Conservation (phyloP, 2,888 invertebrate species). For the Amaurobius ferox region DNA sequence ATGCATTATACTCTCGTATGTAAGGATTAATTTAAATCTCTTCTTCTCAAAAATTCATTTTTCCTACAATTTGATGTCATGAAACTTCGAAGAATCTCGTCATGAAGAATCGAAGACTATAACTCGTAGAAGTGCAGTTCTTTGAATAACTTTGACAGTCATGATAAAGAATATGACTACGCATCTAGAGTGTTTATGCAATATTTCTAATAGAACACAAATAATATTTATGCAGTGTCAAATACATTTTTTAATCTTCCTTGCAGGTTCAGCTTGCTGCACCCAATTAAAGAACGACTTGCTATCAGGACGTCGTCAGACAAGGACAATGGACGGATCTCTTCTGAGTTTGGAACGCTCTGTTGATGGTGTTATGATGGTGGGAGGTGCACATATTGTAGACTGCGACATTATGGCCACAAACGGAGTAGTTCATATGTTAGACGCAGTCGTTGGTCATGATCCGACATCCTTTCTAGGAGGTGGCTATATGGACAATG, state of each 20-base stretch:
- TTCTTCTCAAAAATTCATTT: no score
- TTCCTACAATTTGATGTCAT: no score
- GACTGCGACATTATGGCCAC: slow-evolving; percentile 77
- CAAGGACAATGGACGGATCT: slow-evolving; percentile 77
- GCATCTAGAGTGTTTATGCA: no score
- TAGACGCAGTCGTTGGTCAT: slow-evolving; percentile 75
- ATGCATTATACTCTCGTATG: no score
- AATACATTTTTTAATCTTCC: neutral
- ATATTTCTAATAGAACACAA: no score
- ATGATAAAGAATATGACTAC: no score
- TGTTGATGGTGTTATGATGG: slow-evolving; percentile 75
- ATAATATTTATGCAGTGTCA: no score
- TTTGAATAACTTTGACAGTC: no score
- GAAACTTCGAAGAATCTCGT: no score
- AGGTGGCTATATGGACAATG: neutral
- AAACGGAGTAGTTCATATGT: slow-evolving; percentile 77
- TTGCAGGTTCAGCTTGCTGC: slow-evolving; percentile 73
- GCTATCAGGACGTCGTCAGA: slow-evolving; percentile 77
- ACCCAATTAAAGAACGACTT: slow-evolving; percentile 77
- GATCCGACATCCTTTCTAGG: neutral
- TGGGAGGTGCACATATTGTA: slow-evolving; percentile 77
- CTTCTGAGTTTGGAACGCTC: slow-evolving; percentile 76
- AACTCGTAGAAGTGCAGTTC: no score
- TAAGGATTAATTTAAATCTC: no score
- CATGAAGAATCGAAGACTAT: no score